Evolutionary conservation across 2,797 vertebrate genomes (phyloP).

Genomic region (Echiichthys vipera): DNA sequence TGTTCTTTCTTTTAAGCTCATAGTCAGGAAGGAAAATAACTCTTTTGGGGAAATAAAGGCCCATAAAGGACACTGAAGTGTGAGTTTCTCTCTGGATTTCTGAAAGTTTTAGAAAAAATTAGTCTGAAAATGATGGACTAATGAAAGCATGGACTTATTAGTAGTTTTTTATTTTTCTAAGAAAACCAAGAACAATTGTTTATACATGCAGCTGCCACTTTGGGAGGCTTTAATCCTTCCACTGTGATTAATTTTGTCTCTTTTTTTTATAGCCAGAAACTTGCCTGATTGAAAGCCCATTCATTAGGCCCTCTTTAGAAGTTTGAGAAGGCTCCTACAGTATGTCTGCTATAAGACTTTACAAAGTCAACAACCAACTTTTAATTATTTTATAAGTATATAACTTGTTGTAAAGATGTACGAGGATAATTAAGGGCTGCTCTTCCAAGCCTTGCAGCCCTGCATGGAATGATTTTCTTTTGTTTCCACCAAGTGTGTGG

Average conservation of each 20-base stretch:
- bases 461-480: neutral
- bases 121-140: neutral
- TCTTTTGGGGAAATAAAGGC: neutral
- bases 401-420: neutral
- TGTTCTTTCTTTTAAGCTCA: neutral
- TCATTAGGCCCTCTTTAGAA: neutral
- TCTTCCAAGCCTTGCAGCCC: neutral
- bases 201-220: neutral
- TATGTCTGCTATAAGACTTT: neutral
- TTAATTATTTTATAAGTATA: neutral
- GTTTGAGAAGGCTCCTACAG: neutral
- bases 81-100: neutral
- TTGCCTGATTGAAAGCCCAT: neutral
- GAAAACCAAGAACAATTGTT: neutral
- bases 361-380: neutral
- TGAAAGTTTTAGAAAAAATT: neutral
- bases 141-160: neutral
- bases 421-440: neutral
- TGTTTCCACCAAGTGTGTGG: neutral
- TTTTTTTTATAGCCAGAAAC: neutral
- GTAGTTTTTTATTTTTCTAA: neutral
- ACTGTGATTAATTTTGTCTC: neutral
- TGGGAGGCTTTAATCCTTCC: neutral
- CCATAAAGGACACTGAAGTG: neutral
- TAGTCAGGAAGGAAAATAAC: neutral